Percentiles rank a stretch among this genome's conserved stretches.
Conservation (phyloP, 2,113 vertebrate species). For the Fukomys damarensis region DNA sequence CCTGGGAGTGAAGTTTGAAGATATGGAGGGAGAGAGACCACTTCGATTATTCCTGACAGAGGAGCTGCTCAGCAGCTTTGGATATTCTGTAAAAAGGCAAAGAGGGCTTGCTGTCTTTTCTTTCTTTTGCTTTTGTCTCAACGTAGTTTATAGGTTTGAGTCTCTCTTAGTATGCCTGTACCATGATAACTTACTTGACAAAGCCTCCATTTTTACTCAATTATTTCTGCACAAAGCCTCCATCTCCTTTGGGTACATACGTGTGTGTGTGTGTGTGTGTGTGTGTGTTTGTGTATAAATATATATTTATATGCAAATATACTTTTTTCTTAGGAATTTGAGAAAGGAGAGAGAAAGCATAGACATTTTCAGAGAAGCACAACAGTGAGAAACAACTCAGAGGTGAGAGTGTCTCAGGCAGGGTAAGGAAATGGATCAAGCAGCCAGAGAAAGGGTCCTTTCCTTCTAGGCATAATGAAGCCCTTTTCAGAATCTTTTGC, state of each 20-base stretch:
- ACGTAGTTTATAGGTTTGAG: not conserved
- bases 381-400: not conserved
- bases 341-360: not conserved
- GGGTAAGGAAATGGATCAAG: not conserved
- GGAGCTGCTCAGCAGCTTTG: not conserved
- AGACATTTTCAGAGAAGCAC: not conserved
- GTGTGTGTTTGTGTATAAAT: too few relatives aligned
- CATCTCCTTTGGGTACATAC: not conserved
- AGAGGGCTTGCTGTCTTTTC: not conserved
- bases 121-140: not conserved
- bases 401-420: not conserved
- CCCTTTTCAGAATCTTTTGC: conserved; percentile 49
- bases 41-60: not conserved
- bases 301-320: too few relatives aligned
- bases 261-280: too few relatives aligned
- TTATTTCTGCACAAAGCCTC: not conserved
- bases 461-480: conserved; percentile 19
- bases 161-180: not conserved
- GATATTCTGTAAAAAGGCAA: not conserved
- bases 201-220: not conserved
- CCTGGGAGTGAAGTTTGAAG: not conserved
- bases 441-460: not conserved
- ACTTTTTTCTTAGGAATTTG: not conserved
- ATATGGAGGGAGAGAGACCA: not conserved
- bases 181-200: not conserved